phyloP scores from a whole-genome alignment of 2,113 vertebrate genomes.

The Indicator indicator region DNA sequence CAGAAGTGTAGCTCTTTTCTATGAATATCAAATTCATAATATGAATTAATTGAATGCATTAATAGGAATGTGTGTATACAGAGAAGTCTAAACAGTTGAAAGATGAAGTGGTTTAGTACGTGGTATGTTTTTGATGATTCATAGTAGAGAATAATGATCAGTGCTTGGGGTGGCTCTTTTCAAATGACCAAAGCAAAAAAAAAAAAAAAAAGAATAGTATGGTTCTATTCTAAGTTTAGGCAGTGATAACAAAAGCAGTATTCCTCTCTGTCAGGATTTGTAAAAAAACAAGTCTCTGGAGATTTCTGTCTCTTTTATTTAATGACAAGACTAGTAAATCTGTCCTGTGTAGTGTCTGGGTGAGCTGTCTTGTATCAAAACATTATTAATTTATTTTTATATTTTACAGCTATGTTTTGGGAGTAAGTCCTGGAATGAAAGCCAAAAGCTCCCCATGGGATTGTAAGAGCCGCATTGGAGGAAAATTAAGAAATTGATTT shows the following conservation, averaged over 20 bases:
- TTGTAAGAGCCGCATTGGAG: not conserved
- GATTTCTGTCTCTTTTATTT: conserved; percentile 18
- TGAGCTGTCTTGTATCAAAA: conserved; percentile 44
- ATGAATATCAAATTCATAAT: not conserved
- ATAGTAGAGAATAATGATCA: not conserved
- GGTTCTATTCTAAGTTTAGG: not conserved
- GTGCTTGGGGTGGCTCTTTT: not conserved
- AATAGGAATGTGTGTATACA: not conserved
- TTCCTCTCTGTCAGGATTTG: conserved; percentile 13
- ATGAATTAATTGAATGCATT: not conserved
- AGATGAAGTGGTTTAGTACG: not conserved
- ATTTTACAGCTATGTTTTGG: conserved; percentile 43
- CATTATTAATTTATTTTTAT: conserved; percentile 58
- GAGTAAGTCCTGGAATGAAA: conserved; percentile 16
- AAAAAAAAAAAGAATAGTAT: too few species aligned
- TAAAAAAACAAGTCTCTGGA: conserved; percentile 13
- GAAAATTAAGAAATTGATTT: not conserved
- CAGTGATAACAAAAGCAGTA: conserved; percentile 30
- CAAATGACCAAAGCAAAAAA: too few species aligned
- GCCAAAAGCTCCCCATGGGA: not conserved
- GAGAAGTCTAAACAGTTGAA: not conserved
- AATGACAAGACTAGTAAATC: conserved; percentile 28
- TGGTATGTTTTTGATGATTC: not conserved
- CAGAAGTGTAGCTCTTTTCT: not conserved
- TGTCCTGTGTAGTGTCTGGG: conserved; percentile 34